Evolutionary conservation across 2,797 vertebrate genomes (phyloP).

Genomic region (Potorous gilbertii): DNA sequence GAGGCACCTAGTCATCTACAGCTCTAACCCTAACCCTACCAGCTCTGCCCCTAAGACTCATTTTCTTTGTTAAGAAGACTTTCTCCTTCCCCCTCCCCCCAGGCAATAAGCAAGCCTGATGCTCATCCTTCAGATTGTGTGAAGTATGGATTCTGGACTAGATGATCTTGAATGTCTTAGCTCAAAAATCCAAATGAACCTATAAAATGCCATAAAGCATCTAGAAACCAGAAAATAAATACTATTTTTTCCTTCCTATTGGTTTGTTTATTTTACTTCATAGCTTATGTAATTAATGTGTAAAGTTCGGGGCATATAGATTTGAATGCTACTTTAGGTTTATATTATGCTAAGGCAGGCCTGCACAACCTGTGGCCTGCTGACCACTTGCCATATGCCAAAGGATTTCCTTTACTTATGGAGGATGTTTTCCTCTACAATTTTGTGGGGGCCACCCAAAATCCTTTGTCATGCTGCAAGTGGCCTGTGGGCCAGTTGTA

Average conservation of each 20-base stretch:
- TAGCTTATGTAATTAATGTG: not conserved
- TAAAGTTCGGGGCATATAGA: constrained; percentile 4
- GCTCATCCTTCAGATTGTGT: not conserved
- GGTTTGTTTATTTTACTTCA: constrained; percentile 33
- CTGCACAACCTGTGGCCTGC: too few species aligned
- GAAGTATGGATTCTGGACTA: not conserved
- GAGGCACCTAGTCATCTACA: not conserved
- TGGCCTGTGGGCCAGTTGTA: too few species aligned
- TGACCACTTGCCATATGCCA: too few species aligned
- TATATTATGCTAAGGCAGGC: constrained; percentile 23
- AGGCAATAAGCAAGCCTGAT: not conserved
- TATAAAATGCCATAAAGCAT: constrained; percentile 16
- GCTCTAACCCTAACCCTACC: too few species aligned
- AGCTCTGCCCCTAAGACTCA: not conserved
- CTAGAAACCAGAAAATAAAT: constrained; percentile 14
- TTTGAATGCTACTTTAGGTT: constrained; percentile 40
- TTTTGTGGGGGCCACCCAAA: too few species aligned
- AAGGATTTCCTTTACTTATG: too few species aligned
- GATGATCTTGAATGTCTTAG: not conserved
- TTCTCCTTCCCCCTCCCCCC: too few species aligned
- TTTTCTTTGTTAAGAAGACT: not conserved
- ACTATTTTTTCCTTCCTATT: not conserved
- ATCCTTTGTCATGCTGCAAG: too few species aligned
- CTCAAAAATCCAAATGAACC: not conserved
- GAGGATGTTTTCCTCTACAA: too few species aligned